Conservation (phyloP, 2,797 vertebrate species). For the Orestias chungarensis region DNA sequence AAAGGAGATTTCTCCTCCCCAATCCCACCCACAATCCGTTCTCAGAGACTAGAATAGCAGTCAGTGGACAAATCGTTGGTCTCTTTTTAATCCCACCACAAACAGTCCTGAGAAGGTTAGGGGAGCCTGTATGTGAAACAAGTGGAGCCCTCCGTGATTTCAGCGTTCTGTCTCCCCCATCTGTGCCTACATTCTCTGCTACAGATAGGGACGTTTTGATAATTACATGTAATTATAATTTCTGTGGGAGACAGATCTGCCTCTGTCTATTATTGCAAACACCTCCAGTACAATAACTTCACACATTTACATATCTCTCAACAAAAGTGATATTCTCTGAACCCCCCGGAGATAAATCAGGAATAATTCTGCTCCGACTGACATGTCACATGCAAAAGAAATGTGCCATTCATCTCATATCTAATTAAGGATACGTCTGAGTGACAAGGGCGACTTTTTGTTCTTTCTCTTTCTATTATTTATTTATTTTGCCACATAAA, state of each 20-base stretch:
- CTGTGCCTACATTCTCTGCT: conserved; percentile 76
- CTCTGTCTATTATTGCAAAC: conserved; percentile 79
- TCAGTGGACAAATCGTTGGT: conserved; percentile 44
- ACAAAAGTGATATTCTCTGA: conserved; percentile 78
- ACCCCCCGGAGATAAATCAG: conserved; percentile 66
- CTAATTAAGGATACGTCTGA: conserved; percentile 57
- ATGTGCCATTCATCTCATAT: conserved; percentile 60
- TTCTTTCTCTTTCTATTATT: too few relatives aligned
- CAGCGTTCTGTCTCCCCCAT: conserved; percentile 68
- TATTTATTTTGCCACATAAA: conserved; percentile 25
- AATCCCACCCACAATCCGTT: background rate
- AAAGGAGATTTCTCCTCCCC: conserved; percentile 14
- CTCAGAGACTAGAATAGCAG: conserved; percentile 42
- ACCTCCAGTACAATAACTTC: conserved; percentile 78
- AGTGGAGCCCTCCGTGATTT: conserved; percentile 71
- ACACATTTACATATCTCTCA: conserved; percentile 80
- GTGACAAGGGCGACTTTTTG: conserved; percentile 56
- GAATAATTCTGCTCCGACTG: conserved; percentile 66
- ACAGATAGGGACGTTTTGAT: conserved; percentile 79
- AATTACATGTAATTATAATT: conserved; percentile 82
- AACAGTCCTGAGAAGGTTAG: conserved; percentile 71
- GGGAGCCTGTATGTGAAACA: conserved; percentile 74
- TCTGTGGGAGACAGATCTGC: conserved; percentile 80
- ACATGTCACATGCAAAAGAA: conserved; percentile 60
- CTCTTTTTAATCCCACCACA: conserved; percentile 44